Conservation (phyloP, 2,113 vertebrate genomes). For the Mola mola region DNA sequence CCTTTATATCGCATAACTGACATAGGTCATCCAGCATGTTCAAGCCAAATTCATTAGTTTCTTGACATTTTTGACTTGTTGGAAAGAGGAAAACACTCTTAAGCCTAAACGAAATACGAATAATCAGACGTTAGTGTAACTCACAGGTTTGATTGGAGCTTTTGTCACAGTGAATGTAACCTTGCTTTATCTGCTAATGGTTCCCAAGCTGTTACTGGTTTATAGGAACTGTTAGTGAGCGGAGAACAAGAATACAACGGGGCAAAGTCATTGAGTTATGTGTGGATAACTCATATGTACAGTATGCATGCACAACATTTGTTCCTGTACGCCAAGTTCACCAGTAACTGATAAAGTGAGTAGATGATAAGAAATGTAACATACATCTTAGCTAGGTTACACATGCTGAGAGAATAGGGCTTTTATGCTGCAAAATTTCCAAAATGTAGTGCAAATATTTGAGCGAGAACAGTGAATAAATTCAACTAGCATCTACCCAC, state of each 20-base stretch:
- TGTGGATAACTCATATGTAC: too few species aligned
- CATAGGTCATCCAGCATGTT: slow-evolving; percentile 31
- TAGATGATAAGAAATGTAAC: not conserved
- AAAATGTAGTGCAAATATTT: not conserved
- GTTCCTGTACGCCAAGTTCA: not conserved
- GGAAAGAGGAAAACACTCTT: slow-evolving; percentile 12
- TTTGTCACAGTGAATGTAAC: slow-evolving; percentile 20
- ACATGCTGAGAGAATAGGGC: too few species aligned
- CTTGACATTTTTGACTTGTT: slow-evolving; percentile 17
- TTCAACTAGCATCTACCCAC: not conserved
- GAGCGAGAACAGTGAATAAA: slow-evolving; percentile 1
- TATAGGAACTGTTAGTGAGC: not conserved
- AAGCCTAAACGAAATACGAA: not conserved
- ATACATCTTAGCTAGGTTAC: too few species aligned
- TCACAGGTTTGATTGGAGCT: slow-evolving; percentile 5
- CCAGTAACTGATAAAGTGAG: too few species aligned
- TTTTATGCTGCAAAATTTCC: not conserved
- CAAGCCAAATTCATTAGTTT: slow-evolving; percentile 35
- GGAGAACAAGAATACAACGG: slow-evolving; percentile 2
- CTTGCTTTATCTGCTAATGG: slow-evolving; percentile 20
- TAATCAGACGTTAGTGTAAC: slow-evolving; percentile 6
- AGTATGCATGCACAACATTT: slow-evolving; percentile 29
- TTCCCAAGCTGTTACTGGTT: slow-evolving; percentile 1
- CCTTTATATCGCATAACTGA: slow-evolving; percentile 31
- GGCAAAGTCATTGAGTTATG: not conserved